Evolutionary conservation across 2,113 vertebrate genomes (phyloP).

Genomic region (Orycteropus afer): DNA sequence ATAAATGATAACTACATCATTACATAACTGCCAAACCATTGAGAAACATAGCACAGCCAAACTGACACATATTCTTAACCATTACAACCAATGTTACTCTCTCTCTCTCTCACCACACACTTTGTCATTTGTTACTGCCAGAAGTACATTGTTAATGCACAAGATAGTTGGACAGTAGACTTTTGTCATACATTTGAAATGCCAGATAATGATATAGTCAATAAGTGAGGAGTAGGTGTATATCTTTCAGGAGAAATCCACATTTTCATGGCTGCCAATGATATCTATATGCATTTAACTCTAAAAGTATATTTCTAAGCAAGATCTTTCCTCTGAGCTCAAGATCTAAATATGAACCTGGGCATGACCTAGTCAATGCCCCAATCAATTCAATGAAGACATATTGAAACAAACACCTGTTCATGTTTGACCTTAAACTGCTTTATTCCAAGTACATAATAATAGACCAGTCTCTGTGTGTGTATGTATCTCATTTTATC

Average conservation of each 20-base stretch:
- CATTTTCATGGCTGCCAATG: not conserved
- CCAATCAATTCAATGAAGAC: not conserved
- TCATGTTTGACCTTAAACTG: not conserved
- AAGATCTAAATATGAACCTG: not conserved
- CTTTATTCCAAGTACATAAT: not conserved
- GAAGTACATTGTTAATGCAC: no score
- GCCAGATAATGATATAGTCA: no score
- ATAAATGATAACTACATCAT: no score
- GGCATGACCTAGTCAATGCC: not conserved
- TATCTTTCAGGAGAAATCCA: not conserved
- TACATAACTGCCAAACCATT: no score
- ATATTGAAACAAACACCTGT: not conserved
- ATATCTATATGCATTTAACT: not conserved
- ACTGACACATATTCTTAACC: no score
- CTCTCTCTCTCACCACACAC: no score
- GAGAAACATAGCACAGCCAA: no score
- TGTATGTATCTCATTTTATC: not conserved
- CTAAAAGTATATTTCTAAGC: not conserved
- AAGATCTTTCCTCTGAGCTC: not conserved
- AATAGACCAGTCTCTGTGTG: not conserved
- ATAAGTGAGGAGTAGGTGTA: no score
- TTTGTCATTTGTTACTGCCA: no score
- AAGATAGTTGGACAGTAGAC: no score
- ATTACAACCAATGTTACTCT: no score
- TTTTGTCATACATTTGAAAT: no score